A percentile compares a stretch with the other conserved stretches of the same genome.
Evolutionary conservation across 2,797 vertebrate species (phyloP).

Genomic region (Ambastaia sidthimunki): DNA sequence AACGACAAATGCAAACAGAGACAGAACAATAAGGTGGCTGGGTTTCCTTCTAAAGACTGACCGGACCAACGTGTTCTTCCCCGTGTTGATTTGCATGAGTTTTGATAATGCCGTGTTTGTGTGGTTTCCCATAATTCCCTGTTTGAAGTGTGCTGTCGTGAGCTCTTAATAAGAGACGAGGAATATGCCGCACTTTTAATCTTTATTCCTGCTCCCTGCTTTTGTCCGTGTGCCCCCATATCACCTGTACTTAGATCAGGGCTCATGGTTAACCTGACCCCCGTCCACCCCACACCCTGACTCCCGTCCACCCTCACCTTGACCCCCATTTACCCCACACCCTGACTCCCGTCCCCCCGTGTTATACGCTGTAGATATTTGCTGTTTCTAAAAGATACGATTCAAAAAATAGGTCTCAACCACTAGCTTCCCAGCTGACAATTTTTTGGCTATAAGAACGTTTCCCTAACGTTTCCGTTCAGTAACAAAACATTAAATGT

Average conservation of each 20-base stretch:
- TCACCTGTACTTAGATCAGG: conserved; percentile 19
- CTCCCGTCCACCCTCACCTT: conserved; percentile 13
- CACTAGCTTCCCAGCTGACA: too few species aligned
- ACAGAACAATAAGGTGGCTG: background rate
- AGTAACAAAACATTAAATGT: too few species aligned
- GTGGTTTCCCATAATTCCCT: conserved; percentile 27
- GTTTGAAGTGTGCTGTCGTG: conserved; percentile 31
- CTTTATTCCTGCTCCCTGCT: conserved; percentile 63
- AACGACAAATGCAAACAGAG: conserved; percentile 57
- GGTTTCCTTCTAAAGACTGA: conserved; percentile 38
- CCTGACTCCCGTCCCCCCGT: conserved; percentile 8
- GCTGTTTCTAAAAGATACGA: conserved; percentile 68
- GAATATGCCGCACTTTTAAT: conserved; percentile 53
- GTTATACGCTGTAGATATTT: conserved; percentile 70
- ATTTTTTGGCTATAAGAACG: too few species aligned
- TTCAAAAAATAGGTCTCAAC: conserved; percentile 62
- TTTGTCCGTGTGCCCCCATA: conserved; percentile 62
- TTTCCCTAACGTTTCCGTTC: too few species aligned
- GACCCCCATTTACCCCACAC: too few species aligned
- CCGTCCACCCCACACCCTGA: conserved; percentile 5
- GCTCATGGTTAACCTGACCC: conserved; percentile 30
- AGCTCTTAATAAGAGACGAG: conserved; percentile 26
- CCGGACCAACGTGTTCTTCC: conserved; percentile 29
- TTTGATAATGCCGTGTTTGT: conserved; percentile 36
- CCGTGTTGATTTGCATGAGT: conserved; percentile 54